These are phyloP conservation scores for Zaprionus gabonicus DNA, from an alignment of 1,140 invertebrate species.

Conservation along the genomic window DNA sequence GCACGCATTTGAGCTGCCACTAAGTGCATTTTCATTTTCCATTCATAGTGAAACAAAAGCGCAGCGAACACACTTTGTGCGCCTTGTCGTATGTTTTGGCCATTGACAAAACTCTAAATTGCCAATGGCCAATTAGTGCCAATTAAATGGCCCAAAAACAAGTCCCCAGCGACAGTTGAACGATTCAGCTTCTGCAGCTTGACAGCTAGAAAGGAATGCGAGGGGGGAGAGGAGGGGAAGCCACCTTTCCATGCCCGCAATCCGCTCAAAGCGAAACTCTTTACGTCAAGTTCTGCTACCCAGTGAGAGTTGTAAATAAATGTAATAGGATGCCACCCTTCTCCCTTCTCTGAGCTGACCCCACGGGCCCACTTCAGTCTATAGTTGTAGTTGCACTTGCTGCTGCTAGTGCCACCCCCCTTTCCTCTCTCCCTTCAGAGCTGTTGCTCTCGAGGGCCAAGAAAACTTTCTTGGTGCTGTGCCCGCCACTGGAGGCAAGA, in stretches of 20 bases:
- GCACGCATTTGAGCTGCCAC: not conserved
- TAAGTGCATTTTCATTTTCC: not conserved
- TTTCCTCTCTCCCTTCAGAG: not conserved
- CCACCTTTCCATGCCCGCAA: not conserved
- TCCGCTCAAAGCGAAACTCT: constrained; percentile 8
- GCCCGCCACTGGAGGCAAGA: constrained; percentile 19
- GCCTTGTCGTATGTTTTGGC: constrained; percentile 1
- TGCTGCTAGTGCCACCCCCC: not conserved
- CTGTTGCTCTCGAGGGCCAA: constrained; percentile 28
- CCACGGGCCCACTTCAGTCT: not conserved
- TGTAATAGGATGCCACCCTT: constrained; percentile 43
- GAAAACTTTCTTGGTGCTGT: constrained; percentile 32
- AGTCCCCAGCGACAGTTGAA: constrained; percentile 17
- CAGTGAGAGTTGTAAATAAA: constrained; percentile 44
- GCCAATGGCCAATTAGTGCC: constrained; percentile 70
- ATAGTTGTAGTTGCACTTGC: constrained; percentile 22
- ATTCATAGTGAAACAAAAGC: not conserved
- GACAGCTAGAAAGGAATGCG: too few relatives aligned
- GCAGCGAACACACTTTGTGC: constrained; percentile 3
- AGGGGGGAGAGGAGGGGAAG: not conserved
- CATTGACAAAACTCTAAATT: constrained; percentile 43
- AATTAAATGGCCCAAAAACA: constrained; percentile 57
- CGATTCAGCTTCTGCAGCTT: not conserved
- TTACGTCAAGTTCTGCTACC: constrained; percentile 25
- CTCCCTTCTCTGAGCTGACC: constrained; percentile 5